Evolutionary conservation across 2,797 vertebrate species (phyloP).

Genomic region (Pelochelys cantorii): DNA sequence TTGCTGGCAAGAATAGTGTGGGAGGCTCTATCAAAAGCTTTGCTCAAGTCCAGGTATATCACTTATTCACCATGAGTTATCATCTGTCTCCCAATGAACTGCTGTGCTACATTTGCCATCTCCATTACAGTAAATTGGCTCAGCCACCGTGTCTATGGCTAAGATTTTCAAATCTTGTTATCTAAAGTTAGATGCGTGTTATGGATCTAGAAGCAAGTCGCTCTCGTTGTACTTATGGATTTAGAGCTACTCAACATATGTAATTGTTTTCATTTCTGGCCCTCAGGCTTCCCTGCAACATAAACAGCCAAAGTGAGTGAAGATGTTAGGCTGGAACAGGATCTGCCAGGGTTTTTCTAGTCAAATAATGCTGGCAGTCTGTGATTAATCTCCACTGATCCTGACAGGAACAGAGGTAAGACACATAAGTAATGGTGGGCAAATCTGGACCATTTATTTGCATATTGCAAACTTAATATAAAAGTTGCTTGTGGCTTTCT

Average conservation of each 20-base stretch:
- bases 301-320: neutral
- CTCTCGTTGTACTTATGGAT: neutral
- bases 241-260: neutral
- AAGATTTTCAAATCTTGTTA: neutral
- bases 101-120: neutral
- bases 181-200: neutral
- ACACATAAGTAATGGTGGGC: no score
- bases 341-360: neutral
- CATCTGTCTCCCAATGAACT: neutral
- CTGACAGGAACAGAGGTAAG: neutral
- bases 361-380: neutral
- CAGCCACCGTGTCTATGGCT: neutral
- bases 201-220: neutral
- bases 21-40: no score
- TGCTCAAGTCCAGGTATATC: no score
- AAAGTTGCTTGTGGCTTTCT: no score
- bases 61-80: no score
- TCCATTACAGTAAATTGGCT: neutral
- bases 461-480: no score
- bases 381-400: neutral
- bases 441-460: no score
- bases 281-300: neutral
- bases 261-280: neutral
- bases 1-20: no score
- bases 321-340: neutral